Evolutionary conservation across 2,888 invertebrate species (phyloP).

Genomic region (Pogonocherus hispidulus): DNA sequence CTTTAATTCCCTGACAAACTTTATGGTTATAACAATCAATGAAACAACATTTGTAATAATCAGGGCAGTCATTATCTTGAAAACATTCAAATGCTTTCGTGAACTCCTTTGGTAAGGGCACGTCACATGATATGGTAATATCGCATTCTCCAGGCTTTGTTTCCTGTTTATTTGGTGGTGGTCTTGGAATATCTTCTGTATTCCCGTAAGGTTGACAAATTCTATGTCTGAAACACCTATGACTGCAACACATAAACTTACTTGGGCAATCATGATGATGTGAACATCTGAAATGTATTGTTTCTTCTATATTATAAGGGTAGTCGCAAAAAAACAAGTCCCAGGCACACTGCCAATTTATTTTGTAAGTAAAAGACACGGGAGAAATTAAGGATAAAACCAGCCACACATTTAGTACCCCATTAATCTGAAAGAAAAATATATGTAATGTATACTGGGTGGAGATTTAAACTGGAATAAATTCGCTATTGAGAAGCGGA

Average conservation of each 20-base stretch:
- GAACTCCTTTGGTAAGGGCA: not conserved
- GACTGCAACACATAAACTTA: conserved; percentile 14
- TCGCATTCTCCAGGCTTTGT: not conserved
- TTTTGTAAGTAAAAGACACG: not conserved
- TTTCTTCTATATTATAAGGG: conserved; percentile 1
- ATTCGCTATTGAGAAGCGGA: no score
- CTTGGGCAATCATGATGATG: not conserved
- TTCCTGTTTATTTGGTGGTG: not conserved
- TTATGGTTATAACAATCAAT: conserved; percentile 3
- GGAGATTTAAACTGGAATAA: no score
- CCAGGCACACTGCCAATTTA: not conserved
- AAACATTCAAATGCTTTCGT: not conserved
- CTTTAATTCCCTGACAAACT: conserved; percentile 12
- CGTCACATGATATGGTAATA: not conserved
- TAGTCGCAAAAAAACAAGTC: not conserved
- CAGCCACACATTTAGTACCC: no score
- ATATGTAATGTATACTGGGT: no score
- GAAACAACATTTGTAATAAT: conserved; percentile 13
- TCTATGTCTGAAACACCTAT: conserved; percentile 12
- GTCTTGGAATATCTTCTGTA: not conserved
- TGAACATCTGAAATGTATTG: not conserved
- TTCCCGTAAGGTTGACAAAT: conserved; percentile 2
- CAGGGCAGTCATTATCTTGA: conserved; percentile 14
- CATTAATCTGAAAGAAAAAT: no score
- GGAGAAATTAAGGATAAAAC: no score